A percentile compares a stretch with the other conserved stretches of the same genome.
phyloP scores from a whole-genome alignment of 2,113 vertebrate genomes.

The Probosciger aterrimus region DNA sequence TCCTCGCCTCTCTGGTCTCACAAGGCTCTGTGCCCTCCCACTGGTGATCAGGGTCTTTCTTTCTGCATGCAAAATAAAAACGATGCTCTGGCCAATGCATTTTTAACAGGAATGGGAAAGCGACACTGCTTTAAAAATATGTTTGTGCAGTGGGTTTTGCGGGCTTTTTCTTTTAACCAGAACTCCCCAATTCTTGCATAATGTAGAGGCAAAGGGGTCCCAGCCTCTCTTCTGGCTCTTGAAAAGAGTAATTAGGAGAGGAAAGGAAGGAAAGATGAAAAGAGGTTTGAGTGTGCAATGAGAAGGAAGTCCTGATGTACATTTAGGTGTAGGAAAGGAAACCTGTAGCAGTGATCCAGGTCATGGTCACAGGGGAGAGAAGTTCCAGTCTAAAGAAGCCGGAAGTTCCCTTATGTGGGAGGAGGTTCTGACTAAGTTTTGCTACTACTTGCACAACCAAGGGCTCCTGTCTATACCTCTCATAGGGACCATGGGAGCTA shows the following conservation, averaged over 20 bases:
- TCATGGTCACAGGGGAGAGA: neutral
- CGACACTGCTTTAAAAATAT: neutral
- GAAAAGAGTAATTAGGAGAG: neutral
- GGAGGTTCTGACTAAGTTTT: neutral
- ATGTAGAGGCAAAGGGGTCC: neutral
- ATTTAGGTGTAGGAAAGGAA: neutral
- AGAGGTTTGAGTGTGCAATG: neutral
- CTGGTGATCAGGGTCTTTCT: neutral
- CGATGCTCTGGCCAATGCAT: neutral
- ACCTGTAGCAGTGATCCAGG: neutral
- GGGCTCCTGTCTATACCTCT: neutral
- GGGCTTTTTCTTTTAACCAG: neutral
- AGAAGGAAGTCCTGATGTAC: neutral
- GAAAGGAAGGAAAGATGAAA: neutral
- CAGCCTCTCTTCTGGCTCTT: neutral
- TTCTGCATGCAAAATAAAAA: neutral
- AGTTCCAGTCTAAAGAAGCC: neutral
- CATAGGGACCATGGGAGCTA: too few species aligned
- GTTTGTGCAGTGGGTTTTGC: neutral
- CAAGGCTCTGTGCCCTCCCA: neutral
- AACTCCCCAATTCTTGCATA: neutral
- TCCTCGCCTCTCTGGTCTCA: neutral
- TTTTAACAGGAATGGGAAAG: neutral
- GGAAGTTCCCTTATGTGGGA: neutral
- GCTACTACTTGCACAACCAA: neutral